A percentile compares a stretch with the other conserved stretches of the same genome.
phyloP scores from a whole-genome alignment of 2,888 invertebrate species.

The Morpho achilles region DNA sequence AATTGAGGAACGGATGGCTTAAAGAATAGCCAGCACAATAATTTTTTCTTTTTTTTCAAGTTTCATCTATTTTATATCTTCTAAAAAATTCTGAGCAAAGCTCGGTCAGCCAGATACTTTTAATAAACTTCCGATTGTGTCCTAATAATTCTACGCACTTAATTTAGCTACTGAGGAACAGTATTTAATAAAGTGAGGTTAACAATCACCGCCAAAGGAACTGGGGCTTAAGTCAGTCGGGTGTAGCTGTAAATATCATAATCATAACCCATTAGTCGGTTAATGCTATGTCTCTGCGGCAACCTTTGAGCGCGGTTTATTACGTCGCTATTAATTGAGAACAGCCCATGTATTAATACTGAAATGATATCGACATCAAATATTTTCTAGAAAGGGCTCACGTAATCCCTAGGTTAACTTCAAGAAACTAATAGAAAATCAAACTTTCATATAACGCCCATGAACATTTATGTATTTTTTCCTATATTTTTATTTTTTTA shows the following conservation, averaged over 20 bases:
- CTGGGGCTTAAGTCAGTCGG: slow-evolving; percentile 52
- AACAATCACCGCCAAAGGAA: slow-evolving; percentile 30
- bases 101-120: too few species aligned
- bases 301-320: slow-evolving; percentile 62
- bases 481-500: too few species aligned
- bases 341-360: slow-evolving; percentile 36
- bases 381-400: neutral
- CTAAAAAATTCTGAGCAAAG: too few species aligned
- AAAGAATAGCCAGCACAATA: too few species aligned
- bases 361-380: slow-evolving; percentile 15
- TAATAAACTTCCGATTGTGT: neutral
- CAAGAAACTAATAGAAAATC: neutral
- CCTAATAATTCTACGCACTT: too few species aligned
- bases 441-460: neutral
- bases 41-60: too few species aligned
- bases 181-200: neutral
- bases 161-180: too few species aligned
- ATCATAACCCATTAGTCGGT: slow-evolving; percentile 70
- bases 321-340: slow-evolving; percentile 62
- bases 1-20: too few species aligned
- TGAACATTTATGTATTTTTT: too few species aligned
- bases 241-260: slow-evolving; percentile 75
- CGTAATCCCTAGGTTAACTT: neutral
- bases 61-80: too few species aligned
- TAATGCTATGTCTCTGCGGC: slow-evolving; percentile 71